These are phyloP conservation scores for Apeira syringaria DNA, from an alignment of 2,888 invertebrate genomes.

Conservation along the genomic window DNA sequence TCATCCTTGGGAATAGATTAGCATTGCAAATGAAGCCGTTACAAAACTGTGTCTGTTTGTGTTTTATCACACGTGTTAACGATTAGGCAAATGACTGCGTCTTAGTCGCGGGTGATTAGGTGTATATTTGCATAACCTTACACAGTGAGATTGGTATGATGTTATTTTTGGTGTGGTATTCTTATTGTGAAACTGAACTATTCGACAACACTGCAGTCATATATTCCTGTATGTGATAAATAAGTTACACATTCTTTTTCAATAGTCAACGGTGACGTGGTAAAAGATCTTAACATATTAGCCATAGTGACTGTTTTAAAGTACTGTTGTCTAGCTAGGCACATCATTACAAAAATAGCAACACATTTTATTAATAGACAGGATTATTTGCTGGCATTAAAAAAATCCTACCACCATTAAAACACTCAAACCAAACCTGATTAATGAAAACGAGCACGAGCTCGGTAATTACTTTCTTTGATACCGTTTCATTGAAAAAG, in stretches of 20 bases:
- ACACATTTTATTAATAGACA: too few species aligned
- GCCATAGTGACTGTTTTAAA: too few species aligned
- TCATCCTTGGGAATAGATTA: constrained; percentile 30
- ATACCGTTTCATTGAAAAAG: constrained; percentile 21
- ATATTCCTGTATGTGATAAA: too few species aligned
- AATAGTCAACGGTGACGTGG: too few species aligned
- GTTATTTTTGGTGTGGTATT: background rate
- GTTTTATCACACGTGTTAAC: constrained; percentile 21
- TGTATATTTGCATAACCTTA: constrained; percentile 10
- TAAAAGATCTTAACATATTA: too few species aligned
- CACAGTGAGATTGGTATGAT: background rate
- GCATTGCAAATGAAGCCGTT: constrained; percentile 35
- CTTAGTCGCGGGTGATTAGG: constrained; percentile 9
- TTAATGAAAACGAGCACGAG: constrained; percentile 14
- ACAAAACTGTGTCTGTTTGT: constrained; percentile 20
- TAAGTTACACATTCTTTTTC: too few species aligned
- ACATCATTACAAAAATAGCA: too few species aligned
- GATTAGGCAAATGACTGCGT: constrained; percentile 22
- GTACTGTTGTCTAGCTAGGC: too few species aligned
- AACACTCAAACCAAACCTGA: constrained; percentile 5
- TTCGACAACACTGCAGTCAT: too few species aligned
- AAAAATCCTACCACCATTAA: constrained; percentile 1
- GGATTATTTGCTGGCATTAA: constrained; percentile 4
- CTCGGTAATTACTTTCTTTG: constrained; percentile 20
- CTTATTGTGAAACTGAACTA: too few species aligned